Base-by-base conservation (phyloP, 2,888 invertebrate genomes). In the Diarsia rubi region DNA sequence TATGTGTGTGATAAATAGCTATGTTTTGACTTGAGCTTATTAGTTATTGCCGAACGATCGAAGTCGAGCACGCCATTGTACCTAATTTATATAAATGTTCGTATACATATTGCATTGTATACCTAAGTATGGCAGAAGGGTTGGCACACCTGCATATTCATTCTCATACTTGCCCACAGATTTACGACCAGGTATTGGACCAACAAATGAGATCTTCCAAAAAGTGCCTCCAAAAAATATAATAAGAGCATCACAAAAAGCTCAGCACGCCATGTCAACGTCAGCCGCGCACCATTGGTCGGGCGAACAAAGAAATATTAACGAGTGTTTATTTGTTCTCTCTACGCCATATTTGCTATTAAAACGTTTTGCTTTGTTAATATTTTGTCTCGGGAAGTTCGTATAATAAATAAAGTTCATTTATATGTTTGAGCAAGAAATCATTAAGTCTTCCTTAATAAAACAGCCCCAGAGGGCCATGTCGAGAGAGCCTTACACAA, bases 151-250 rank as follows among this genome's bases (percentile, higher is more conserved):
- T 96, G 96, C 95, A 91, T 93, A 92, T 92, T 91, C 92, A 90
- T 91, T 92, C 92, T 91, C 90, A 92, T 91, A 92, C 94, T 92
- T 90, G 89, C 89, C 89, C 86, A 90, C 92, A 94, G 94, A 96
- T 96, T 96, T 96, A 96, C 94, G 95, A 94, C 92, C 94, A 92
- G 92, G 94, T 94, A 95, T 93, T 93, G 95, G 94, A 90, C 93
- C 94, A 95, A 96, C 95, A 95, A 96, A 96, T 95, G 93, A 95
- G 94, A 94, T 93, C 94, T 93, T 91, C 94, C 93, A 93, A 95
- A 96, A 95, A 94, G 94, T 94, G 90, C 92, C 87, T 90, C 92
- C 94, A 95, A 95, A 94, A 94, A 95, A 95, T 94, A 96, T 95
- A 95, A 95, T 95, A 95, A 95, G 91, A 95, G 91, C 90, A 91